Percentiles rank a stretch among this genome's conserved stretches.
Evolutionary conservation across 1,140 invertebrate species (phyloP).

Genomic region (Sarcophaga bullata): DNA sequence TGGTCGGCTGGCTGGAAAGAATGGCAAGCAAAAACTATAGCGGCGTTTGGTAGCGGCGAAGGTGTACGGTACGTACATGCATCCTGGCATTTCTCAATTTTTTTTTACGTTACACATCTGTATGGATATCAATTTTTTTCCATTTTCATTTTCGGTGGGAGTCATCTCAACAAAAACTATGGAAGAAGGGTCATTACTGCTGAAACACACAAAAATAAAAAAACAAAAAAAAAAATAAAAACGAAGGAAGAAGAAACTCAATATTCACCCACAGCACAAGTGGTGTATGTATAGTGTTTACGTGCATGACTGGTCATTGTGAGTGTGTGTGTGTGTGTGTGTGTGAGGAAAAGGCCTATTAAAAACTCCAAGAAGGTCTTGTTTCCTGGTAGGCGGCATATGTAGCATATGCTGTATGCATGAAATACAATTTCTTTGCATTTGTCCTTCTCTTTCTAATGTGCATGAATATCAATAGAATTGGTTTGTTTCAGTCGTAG

Average conservation of each 20-base stretch:
- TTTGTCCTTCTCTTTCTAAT: conserved; percentile 31
- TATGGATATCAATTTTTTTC: background rate
- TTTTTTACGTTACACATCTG: no score
- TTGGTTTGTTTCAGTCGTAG: conserved; percentile 21
- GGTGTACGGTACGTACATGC: no score
- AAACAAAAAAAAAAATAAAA: no score
- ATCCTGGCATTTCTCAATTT: no score
- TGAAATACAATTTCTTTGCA: background rate
- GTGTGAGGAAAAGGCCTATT: background rate
- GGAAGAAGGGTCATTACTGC: background rate
- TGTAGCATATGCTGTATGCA: background rate
- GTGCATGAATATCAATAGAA: conserved; percentile 1
- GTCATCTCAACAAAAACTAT: background rate
- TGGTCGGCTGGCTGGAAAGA: no score
- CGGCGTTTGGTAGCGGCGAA: no score
- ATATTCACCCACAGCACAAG: background rate
- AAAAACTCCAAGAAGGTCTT: background rate
- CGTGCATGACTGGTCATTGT: background rate
- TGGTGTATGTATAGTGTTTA: background rate
- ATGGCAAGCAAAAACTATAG: no score
- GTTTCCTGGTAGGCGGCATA: background rate
- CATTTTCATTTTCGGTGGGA: conserved; percentile 29
- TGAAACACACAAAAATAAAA: no score
- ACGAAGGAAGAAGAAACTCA: no score
- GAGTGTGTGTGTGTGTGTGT: background rate